phyloP scores from a whole-genome alignment of 2,888 invertebrate genomes.

The Drosophila rubida region DNA sequence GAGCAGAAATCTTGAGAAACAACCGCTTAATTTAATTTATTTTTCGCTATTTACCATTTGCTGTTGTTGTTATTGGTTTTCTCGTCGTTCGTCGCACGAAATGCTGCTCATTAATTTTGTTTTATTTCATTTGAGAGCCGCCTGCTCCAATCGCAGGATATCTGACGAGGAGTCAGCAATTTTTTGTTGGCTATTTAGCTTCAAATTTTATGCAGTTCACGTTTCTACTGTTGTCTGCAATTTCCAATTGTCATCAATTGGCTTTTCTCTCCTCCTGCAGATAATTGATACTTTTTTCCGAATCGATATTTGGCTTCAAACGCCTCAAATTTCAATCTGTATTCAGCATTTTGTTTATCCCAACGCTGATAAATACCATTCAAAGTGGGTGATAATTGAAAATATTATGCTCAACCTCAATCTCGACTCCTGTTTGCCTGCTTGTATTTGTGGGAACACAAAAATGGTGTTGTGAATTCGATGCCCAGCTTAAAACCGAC shows the following conservation, averaged over 20 bases:
- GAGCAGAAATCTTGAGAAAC: conserved; percentile 63
- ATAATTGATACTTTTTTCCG: conserved; percentile 69
- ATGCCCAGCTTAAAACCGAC: neutral
- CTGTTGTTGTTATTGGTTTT: conserved; percentile 12
- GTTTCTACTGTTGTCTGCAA: conserved; percentile 45
- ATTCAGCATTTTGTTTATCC: conserved; percentile 17
- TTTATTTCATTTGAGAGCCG: conserved; percentile 72
- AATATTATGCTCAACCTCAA: conserved; percentile 1
- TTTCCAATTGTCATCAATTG: conserved; percentile 48
- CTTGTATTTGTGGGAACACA: conserved; percentile 54
- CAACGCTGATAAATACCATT: conserved; percentile 3
- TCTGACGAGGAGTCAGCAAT: conserved; percentile 58
- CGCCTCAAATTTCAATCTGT: conserved; percentile 46
- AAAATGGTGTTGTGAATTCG: conserved; percentile 6
- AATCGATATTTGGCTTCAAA: conserved; percentile 51
- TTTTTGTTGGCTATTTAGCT: conserved; percentile 63
- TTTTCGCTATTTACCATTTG: conserved; percentile 61
- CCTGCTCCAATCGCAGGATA: conserved; percentile 61
- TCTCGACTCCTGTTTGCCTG: neutral
- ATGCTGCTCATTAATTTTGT: conserved; percentile 76
- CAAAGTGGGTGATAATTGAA: conserved; percentile 21
- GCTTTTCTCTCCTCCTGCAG: conserved; percentile 33
- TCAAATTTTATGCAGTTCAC: conserved; percentile 74
- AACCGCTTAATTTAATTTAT: conserved; percentile 78
- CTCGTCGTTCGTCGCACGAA: conserved; percentile 53